A percentile compares a stretch with the other conserved stretches of the same genome.
Evolutionary conservation across 1,140 invertebrate genomes (phyloP).

Genomic region (Galendromus occidentalis): DNA sequence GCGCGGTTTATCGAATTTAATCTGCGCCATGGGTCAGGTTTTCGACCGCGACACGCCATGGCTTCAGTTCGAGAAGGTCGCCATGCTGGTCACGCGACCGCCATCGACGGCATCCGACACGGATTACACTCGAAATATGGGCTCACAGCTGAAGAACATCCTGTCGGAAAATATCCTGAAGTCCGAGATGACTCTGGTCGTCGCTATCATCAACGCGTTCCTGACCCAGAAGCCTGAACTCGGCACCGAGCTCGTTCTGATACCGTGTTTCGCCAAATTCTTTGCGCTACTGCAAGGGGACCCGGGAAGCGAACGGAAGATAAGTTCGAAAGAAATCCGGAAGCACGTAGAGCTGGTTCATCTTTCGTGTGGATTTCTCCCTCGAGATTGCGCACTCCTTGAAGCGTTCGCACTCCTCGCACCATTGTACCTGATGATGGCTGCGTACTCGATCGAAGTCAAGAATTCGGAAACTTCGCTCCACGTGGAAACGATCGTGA

Average conservation of each 20-base stretch:
- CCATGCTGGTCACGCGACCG: not conserved
- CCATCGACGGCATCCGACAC: not conserved
- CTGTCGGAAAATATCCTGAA: not conserved
- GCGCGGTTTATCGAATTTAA: not conserved
- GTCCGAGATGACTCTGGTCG: not conserved
- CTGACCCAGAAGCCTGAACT: not conserved
- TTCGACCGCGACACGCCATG: not conserved
- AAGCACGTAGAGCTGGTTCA: not conserved
- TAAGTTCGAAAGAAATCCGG: not conserved
- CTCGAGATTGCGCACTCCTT: not conserved
- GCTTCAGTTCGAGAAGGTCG: not conserved
- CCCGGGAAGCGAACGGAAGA: not conserved
- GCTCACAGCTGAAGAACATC: not conserved
- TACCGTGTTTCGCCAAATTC: not conserved
- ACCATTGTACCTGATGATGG: not conserved
- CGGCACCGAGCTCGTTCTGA: not conserved
- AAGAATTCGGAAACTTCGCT: not conserved
- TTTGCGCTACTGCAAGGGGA: not conserved
- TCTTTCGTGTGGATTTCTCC: not conserved
- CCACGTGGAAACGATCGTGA: not conserved
- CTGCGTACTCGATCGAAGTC: not conserved
- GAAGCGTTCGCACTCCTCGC: not conserved
- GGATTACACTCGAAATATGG: not conserved
- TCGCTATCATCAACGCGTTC: not conserved
- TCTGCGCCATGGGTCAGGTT: not conserved